Conservation (phyloP, 2,888 invertebrate species). For the Slavum lentiscoides region DNA sequence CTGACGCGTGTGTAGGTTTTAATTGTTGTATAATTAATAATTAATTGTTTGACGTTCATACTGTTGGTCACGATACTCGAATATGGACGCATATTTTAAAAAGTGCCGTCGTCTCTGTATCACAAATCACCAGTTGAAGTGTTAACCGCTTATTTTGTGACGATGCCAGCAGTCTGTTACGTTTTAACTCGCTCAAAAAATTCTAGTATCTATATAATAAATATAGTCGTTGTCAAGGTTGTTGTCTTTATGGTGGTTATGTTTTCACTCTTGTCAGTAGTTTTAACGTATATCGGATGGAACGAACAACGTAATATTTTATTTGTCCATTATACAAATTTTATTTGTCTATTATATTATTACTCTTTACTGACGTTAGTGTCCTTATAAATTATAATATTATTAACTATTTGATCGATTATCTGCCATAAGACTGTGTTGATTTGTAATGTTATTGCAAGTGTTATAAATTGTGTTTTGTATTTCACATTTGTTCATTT, state of each 20-base stretch:
- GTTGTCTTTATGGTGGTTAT: conserved; percentile 62
- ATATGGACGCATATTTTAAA: conserved; percentile 60
- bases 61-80: conserved; percentile 59
- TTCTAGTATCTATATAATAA: too few relatives aligned
- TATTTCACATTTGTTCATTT: conserved; percentile 64
- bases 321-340: conserved; percentile 61
- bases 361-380: conserved; percentile 62
- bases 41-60: conserved; percentile 59
- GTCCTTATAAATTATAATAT: conserved; percentile 62
- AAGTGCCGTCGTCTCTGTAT: conserved; percentile 57
- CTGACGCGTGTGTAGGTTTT: too few relatives aligned
- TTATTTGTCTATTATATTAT: too few relatives aligned
- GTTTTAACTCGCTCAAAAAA: conserved; percentile 59
- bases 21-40: too few relatives aligned
- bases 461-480: conserved; percentile 62
- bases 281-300: conserved; percentile 60
- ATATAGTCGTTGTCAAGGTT: conserved; percentile 60
- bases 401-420: conserved; percentile 61
- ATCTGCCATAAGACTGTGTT: conserved; percentile 62
- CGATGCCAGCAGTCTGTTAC: conserved; percentile 60
- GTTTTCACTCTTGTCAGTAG: conserved; percentile 61
- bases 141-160: conserved; percentile 59
- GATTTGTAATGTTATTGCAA: conserved; percentile 63
- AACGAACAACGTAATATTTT: conserved; percentile 62
- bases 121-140: conserved; percentile 59